phyloP scores from a whole-genome alignment of 92 coral and sea anemone genomes.

The Anthopleura xanthogrammica region DNA sequence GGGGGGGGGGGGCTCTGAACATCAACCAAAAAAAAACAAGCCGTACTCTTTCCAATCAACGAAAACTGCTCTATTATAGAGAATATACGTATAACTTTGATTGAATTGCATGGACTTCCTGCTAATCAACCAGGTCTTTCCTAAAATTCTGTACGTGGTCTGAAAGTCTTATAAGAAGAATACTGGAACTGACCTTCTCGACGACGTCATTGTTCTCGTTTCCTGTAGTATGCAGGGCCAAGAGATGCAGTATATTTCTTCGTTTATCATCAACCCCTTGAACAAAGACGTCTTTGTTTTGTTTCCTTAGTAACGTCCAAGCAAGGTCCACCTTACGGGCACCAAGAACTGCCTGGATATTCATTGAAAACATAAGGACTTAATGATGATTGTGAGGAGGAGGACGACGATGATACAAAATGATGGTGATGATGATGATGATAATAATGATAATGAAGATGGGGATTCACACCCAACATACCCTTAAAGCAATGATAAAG shows the following conservation, averaged over 20 bases:
- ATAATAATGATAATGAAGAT: no score
- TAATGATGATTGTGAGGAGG: no score
- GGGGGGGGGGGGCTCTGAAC: no score
- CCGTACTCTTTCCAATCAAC: no score
- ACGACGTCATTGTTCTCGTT: constrained; percentile 55
- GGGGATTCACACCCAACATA: constrained; percentile 6
- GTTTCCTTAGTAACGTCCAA: constrained; percentile 77
- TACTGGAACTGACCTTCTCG: constrained; percentile 40
- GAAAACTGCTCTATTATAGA: no score
- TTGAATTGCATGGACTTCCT: no score
- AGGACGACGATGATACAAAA: no score
- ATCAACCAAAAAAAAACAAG: no score
- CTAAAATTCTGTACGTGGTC: neutral
- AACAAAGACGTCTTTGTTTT: constrained; percentile 60
- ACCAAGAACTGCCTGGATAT: constrained; percentile 64
- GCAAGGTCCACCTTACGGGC: constrained; percentile 72
- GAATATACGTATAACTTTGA: no score
- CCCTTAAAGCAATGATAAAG: constrained; percentile 76
- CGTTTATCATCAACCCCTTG: constrained; percentile 54
- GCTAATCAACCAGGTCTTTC: neutral
- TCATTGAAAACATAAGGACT: neutral
- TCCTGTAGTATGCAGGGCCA: constrained; percentile 62
- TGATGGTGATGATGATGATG: no score
- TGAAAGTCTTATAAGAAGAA: neutral
- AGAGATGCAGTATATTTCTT: constrained; percentile 67